phyloP scores from a whole-genome alignment of 2,797 vertebrate genomes.

The Coranthus polyacanthus region DNA sequence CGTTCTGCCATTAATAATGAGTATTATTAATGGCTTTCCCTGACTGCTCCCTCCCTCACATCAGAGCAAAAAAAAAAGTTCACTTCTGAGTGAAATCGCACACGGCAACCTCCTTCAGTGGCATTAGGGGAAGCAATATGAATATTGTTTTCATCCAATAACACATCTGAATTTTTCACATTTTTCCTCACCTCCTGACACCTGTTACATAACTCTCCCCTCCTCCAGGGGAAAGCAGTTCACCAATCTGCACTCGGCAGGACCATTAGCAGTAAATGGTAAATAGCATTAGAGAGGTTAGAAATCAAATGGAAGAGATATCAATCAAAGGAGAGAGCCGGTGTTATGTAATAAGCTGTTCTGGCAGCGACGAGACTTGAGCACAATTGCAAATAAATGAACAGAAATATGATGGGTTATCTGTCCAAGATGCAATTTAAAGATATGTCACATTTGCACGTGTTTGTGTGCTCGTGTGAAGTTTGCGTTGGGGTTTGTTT shows the following conservation, averaged over 20 bases:
- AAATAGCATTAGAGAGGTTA: conserved; percentile 32
- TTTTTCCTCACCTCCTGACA: conserved; percentile 41
- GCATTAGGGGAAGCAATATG: conserved; percentile 11
- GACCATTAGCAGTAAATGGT: conserved; percentile 34
- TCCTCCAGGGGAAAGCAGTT: conserved; percentile 19
- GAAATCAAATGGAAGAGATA: conserved; percentile 26
- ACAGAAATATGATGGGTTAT: no score
- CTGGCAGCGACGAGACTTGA: no score
- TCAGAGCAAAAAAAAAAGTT: conserved; percentile 10
- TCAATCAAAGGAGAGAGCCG: conserved; percentile 34
- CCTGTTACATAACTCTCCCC: conserved; percentile 47
- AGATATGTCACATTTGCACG: no score
- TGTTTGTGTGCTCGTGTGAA: no score
- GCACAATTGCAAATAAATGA: no score
- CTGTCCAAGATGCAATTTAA: no score
- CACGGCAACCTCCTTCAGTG: conserved; percentile 9
- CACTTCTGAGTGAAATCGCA: conserved; percentile 20
- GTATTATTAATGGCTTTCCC: not conserved
- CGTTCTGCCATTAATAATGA: conserved; percentile 23
- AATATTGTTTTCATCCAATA: conserved; percentile 51
- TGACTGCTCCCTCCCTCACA: conserved; percentile 19
- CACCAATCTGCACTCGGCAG: conserved; percentile 9
- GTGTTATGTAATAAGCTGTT: conserved; percentile 34
- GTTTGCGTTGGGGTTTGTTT: no score
- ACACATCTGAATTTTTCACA: conserved; percentile 34